Evolutionary conservation across 2,888 invertebrate genomes (phyloP), one percentile per base, ranked within the genome.

Genomic region (Gymnocheta viridis): DNA sequence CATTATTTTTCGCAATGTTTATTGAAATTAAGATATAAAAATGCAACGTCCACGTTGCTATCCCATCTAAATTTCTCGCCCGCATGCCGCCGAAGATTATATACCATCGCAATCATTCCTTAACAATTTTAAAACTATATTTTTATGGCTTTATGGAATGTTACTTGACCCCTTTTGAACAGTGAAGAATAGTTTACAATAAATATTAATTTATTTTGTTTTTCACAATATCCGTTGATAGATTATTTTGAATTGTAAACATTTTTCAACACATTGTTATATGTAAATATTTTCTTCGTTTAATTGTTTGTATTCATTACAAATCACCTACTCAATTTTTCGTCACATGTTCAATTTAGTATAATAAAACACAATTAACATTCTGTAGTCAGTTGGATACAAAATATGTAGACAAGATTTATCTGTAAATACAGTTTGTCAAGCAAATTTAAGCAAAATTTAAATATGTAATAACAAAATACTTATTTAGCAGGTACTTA

Each of bases 291-390:
- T 67, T 51, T 51, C 12, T 41, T 44, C 32, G 29, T 72, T 35
- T 19, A 70, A 17, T 27, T 69, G 17, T 72, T 72, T 58, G 24
- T 35, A 17, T 44, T 44, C 44, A 27, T 41, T 54, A 41, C 24
- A 41, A 41, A 74, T 62, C 64, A 58, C 22, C 44, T 29, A 29
- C 32, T 72, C 32, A 41, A 27, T 12, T 41, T 27, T 41, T 41
- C 27, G 17, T 41, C 73, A 62, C 62, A 62, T 74, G 49, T 27
- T 74, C 73, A 62, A 19, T 62, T 74, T 54, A 54, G 51, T 54
- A 64, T 22, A 51, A 73, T 41, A 51, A 74, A 64, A 47, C 9
- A 12, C 29, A 73, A 47, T 58, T 44, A 72, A 47, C n/a, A 47
- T 29, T 58, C 58, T 14, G 10, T n/a, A 44, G 17, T 4, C 38